Conservation (phyloP, 2,113 vertebrate genomes). For the Lophochroa leadbeateri region DNA sequence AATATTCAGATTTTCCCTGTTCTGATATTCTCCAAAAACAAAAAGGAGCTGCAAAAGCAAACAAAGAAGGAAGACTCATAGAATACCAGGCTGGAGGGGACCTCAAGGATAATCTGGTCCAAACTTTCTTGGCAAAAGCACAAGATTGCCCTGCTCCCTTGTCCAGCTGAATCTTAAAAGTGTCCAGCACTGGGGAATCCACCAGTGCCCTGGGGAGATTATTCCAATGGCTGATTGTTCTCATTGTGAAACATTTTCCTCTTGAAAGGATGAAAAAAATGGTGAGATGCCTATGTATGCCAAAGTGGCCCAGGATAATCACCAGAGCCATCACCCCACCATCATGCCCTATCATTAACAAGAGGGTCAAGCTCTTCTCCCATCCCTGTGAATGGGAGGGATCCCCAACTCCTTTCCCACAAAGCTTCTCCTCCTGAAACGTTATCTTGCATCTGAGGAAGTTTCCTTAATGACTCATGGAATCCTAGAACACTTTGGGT, state of each 20-base stretch:
- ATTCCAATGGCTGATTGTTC: not conserved
- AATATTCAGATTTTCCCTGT: not conserved
- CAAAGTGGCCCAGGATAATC: not conserved
- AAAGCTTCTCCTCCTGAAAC: not conserved
- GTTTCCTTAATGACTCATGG: not conserved
- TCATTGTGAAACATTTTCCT: not conserved
- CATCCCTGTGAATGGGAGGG: rapidly evolving
- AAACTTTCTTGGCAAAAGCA: not conserved
- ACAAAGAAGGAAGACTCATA: not conserved
- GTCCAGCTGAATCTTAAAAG: not conserved
- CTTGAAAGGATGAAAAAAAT: not conserved
- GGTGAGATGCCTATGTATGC: not conserved
- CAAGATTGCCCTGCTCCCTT: not conserved
- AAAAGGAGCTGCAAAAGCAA: not conserved
- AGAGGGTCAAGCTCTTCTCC: not conserved
- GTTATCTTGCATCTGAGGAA: not conserved
- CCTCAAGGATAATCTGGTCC: not conserved
- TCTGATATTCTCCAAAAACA: not conserved
- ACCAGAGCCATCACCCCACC: not conserved
- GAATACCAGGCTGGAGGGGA: not conserved
- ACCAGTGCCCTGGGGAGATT: not conserved
- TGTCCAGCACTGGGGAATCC: not conserved
- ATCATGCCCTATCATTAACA: not conserved
- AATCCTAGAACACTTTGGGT: not conserved
- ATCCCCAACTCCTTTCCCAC: not conserved